Conservation (phyloP, 1,140 invertebrate genomes). For the Portunus trituberculatus region DNA sequence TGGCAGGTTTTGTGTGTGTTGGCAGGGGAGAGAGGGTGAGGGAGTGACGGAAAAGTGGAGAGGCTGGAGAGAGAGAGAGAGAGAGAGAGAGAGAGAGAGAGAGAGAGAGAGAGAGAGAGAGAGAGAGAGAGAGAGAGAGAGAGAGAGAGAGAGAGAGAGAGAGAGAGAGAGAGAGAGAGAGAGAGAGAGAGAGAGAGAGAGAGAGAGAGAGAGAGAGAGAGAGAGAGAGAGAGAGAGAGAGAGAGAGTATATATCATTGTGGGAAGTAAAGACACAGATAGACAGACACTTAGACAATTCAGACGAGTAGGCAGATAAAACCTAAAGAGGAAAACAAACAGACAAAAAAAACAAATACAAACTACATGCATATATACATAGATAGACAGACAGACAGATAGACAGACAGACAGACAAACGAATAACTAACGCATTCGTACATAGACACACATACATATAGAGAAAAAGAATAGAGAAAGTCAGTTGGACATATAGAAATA, state of each 20-base stretch:
- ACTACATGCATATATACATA: too few relatives aligned
- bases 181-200: not conserved
- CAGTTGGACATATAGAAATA: too few relatives aligned
- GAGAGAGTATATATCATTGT: not conserved
- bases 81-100: constrained; percentile 13
- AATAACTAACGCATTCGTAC: too few relatives aligned
- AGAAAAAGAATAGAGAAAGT: too few relatives aligned
- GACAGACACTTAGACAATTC: not conserved
- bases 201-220: too few relatives aligned
- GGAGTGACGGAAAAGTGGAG: not conserved
- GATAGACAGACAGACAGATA: too few relatives aligned
- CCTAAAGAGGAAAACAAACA: not conserved
- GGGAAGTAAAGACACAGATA: not conserved
- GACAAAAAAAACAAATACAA: too few relatives aligned
- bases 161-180: not conserved
- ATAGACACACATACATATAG: too few relatives aligned
- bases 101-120: not conserved
- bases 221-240: constrained; percentile 11
- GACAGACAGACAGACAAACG: too few relatives aligned
- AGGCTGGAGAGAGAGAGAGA: not conserved
- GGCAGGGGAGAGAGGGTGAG: not conserved
- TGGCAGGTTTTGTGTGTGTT: not conserved
- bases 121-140: not conserved
- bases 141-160: constrained; percentile 1
- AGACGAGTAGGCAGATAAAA: not conserved